These are phyloP conservation scores for Osmerus eperlanus DNA, from an alignment of 2,113 vertebrate species.

Conservation along the genomic window DNA sequence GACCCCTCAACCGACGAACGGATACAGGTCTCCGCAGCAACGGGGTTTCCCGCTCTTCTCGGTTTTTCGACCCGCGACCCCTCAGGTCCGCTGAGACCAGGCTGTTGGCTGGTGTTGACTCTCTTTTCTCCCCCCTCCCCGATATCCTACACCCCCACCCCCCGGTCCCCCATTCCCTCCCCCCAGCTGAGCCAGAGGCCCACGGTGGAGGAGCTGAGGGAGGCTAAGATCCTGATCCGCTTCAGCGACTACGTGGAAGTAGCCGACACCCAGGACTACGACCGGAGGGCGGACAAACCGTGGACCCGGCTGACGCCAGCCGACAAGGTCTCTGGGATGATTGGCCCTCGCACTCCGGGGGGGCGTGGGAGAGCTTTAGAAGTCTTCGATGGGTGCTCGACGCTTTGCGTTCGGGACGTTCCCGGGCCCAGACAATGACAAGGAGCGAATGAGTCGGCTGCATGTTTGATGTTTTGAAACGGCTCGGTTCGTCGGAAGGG, in stretches of 20 bases:
- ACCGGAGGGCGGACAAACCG: slow-evolving; percentile 94
- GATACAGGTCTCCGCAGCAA: slow-evolving; percentile 28
- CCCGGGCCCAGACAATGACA: too few species aligned
- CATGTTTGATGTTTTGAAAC: too few species aligned
- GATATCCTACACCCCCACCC: not conserved
- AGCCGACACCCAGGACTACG: slow-evolving; percentile 95
- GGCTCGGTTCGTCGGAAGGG: not conserved
- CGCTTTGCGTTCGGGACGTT: not conserved
- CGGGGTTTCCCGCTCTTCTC: not conserved
- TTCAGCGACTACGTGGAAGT: slow-evolving; percentile 99
- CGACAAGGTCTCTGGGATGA: slow-evolving; percentile 79
- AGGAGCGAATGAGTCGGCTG: too few species aligned
- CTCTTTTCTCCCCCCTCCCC: not conserved
- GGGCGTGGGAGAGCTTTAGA: not conserved
- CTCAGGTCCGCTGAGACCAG: not conserved
- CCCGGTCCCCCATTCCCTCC: not conserved
- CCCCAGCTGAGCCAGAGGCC: slow-evolving; percentile 92
- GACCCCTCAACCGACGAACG: not conserved
- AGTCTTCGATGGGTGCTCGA: not conserved
- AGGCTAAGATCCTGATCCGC: slow-evolving; percentile 96
- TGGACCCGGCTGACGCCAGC: slow-evolving; percentile 96
- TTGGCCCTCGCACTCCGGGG: not conserved
- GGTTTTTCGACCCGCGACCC: not conserved
- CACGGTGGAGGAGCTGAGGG: slow-evolving; percentile 92
- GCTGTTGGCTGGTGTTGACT: not conserved